phyloP scores from a whole-genome alignment of 2,797 vertebrate species.

The Acridotheres tristis region DNA sequence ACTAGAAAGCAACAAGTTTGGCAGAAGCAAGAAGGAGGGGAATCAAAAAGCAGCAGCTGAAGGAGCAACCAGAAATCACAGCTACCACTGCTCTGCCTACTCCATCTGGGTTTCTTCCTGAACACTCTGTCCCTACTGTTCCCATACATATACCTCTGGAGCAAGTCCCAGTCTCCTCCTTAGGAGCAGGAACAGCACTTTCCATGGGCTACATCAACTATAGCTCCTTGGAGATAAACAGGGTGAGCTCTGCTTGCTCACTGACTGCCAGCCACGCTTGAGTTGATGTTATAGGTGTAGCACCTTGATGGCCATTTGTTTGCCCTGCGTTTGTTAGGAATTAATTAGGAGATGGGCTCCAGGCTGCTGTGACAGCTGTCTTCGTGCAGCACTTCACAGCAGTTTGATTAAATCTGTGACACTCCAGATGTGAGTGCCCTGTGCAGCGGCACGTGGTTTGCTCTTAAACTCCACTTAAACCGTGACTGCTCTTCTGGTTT shows the following conservation, averaged over 20 bases:
- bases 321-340: not conserved
- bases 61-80: not conserved
- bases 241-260: not conserved
- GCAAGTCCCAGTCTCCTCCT: not conserved
- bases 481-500: constrained; percentile 72
- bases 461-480: constrained; percentile 67
- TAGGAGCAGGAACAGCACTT: not conserved
- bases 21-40: not conserved
- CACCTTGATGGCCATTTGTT: constrained; percentile 58
- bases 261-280: accelerated
- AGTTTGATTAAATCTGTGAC: constrained; percentile 69
- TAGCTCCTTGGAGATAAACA: not conserved
- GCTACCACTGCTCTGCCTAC: accelerated
- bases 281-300: not conserved
- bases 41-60: not conserved
- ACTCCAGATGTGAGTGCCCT: constrained; percentile 66
- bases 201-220: not conserved
- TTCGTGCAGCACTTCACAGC: constrained; percentile 55
- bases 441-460: constrained; percentile 1
- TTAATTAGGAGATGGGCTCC: constrained; percentile 56
- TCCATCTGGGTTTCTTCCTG: not conserved
- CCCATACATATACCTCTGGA: not conserved
- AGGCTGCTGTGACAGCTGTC: constrained; percentile 68
- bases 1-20: not conserved
- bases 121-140: not conserved